These are phyloP conservation scores for Noctua fimbriata DNA, from an alignment of 2,888 invertebrate species.

Conservation along the genomic window DNA sequence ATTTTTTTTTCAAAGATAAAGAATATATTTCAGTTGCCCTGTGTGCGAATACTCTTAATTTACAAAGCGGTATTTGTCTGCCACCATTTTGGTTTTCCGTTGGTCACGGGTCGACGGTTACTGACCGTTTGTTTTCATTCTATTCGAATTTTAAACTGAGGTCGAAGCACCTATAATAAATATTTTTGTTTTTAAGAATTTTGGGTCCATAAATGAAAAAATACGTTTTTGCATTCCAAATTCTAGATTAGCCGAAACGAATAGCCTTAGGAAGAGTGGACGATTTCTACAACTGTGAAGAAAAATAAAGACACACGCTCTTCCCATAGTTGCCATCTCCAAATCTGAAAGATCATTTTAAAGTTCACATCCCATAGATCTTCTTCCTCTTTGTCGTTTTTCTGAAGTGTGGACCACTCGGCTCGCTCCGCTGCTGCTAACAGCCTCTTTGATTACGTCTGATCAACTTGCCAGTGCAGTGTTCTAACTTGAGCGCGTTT, in stretches of 20 bases:
- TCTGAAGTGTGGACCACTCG: background rate
- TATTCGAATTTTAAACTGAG: slow-evolving; percentile 56
- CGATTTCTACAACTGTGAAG: background rate
- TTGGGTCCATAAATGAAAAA: background rate
- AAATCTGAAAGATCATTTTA: background rate
- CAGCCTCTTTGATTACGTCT: background rate
- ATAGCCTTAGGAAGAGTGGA: background rate
- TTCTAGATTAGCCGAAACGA: background rate
- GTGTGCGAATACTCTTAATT: slow-evolving; percentile 60
- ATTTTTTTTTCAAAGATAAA: background rate
- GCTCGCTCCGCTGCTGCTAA: background rate
- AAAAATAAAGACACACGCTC: background rate
- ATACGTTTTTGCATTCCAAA: background rate
- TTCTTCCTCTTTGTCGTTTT: background rate
- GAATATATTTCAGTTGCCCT: background rate
- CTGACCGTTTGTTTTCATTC: slow-evolving; percentile 62
- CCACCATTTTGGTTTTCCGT: slow-evolving; percentile 70
- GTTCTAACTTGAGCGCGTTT: background rate
- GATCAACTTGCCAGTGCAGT: background rate
- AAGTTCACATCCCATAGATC: background rate
- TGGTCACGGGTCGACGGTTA: slow-evolving; percentile 67
- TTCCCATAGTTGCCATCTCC: background rate
- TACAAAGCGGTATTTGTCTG: slow-evolving; percentile 63
- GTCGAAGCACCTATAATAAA: slow-evolving; percentile 36
- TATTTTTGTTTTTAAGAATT: background rate